Evolutionary conservation across 2,888 invertebrate species (phyloP), one percentile per base, ranked within the genome.

Genomic region (Margaritifera margaritifera): DNA sequence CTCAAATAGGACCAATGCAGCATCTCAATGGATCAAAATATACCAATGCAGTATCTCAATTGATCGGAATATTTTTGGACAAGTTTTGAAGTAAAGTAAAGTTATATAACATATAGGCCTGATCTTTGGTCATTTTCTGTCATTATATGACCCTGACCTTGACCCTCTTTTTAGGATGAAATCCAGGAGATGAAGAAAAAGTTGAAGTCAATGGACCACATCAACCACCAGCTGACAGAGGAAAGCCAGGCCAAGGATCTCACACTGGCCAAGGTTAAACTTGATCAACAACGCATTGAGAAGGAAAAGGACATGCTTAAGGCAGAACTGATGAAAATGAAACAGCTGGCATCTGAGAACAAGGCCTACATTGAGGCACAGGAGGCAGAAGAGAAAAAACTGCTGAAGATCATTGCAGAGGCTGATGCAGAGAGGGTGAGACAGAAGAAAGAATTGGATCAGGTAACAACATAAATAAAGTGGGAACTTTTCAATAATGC

Each of bases 161-260:
- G 50, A 42, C 42, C 42, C 42, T 19, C 25, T 24, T 61, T 64
- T 15, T 64, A 88, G 86, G 88, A 89, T 80, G 89, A 89, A 74
- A 88, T 89, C 58, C 85, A 85, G 8, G 89, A 89, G 72, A 87
- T 86, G 84, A 94, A 94, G 82, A 92, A 92, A 74, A 93, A 95
- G 83, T 90, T 95, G 57, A 94, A 93, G 91, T 93, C 94, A 77
- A 90, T 92, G 80, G 91, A 88, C 65, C 92, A 93, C 85, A 95
- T 96, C 90, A 93, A 94, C 64, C 94, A 94, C 84, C 95, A 95
- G 87, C 90, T 96, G 20, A 95, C 94, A 87, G 95, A 94, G 77
- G 95, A 95, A 83, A 93, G 95, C 57, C 91, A 93, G 27, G 90
- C 91, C 74, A 95, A 95, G 83, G 95, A 96, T 84, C 91, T 92